Conservation (phyloP, 2,797 vertebrate genomes). For the Pangasius larnaudii region DNA sequence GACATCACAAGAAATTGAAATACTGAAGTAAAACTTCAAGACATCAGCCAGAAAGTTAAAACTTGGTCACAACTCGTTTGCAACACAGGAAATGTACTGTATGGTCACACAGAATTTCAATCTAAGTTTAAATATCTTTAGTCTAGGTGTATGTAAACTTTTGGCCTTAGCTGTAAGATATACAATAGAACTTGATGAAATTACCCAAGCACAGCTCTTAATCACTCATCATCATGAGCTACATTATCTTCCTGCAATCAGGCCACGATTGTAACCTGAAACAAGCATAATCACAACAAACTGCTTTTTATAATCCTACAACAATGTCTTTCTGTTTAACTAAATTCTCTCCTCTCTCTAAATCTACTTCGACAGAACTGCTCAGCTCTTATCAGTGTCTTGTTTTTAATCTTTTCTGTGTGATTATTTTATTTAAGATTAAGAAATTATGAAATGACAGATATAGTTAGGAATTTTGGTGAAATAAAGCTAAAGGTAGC, state of each 20-base stretch:
- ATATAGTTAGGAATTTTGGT: background rate
- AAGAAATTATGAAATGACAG: background rate
- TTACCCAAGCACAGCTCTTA: background rate
- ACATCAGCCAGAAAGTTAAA: background rate
- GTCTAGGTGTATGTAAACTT: background rate
- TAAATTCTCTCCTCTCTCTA: no score
- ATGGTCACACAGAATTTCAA: no score
- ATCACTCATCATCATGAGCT: background rate
- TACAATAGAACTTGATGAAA: background rate
- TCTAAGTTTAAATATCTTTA: background rate
- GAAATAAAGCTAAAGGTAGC: background rate
- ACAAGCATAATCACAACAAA: background rate
- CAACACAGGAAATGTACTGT: background rate
- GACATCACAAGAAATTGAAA: background rate
- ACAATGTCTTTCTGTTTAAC: constrained; percentile 13
- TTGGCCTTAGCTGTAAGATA: background rate
- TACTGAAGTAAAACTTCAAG: background rate
- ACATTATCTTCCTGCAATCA: constrained; percentile 3
- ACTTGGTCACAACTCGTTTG: background rate
- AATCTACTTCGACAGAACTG: background rate
- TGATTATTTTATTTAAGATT: background rate
- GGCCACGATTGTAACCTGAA: constrained; percentile 4
- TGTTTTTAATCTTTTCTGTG: background rate
- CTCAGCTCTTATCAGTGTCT: background rate
- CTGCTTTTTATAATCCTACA: background rate